Evolutionary conservation across 2,888 invertebrate species (phyloP), one percentile per base, ranked within the genome.

Genomic region (Hypomecis atomaria): DNA sequence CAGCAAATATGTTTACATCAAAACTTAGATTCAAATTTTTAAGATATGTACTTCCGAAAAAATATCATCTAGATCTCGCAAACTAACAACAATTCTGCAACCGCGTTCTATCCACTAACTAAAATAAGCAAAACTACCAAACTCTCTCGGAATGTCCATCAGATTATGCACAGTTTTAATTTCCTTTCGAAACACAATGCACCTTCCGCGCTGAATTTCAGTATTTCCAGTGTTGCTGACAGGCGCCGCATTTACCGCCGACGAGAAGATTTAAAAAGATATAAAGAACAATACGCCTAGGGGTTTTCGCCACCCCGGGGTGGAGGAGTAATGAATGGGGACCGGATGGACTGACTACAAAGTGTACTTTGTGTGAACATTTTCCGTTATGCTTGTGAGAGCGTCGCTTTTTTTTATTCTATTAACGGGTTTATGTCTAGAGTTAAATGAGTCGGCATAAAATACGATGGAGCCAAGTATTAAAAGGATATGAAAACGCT

Each of bases 181-280:
- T 42, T 40, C 53, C 33, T 42, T n/a, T n/a, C 23, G 23, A 8
- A 4, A 49, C 54, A 61, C 36, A 61, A 54, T 36, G 8, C 48
- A 48, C 11, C 53, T 11, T 13, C 4, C 11, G 13, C 11, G 38
- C 36, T 34, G 42, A 10, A 40, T 33, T 43, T 50, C 50, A 36
- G 42, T 11, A 44, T 13, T 44, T 36, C 10, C 60, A 55, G 43
- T 54, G 40, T 40, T 6, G 36, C 37, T 60, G 61, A 50, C 61
- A 62, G 34, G n/a, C 45, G 34, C 38, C 13, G 9, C 6, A 33
- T 42, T 55, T 13, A 38, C 42, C 48, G n/a, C 23, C 55, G 43
- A n/a, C 47, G 48, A n/a, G 34, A n/a, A 48, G 62, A 62, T 62
- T 62, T 53, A 62, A 53, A 57, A 57, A 62, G 57, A 62, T 57